A percentile compares a stretch with the other conserved stretches of the same genome.
Conservation (phyloP, 1,140 invertebrate species). For the Nasonia giraulti region DNA sequence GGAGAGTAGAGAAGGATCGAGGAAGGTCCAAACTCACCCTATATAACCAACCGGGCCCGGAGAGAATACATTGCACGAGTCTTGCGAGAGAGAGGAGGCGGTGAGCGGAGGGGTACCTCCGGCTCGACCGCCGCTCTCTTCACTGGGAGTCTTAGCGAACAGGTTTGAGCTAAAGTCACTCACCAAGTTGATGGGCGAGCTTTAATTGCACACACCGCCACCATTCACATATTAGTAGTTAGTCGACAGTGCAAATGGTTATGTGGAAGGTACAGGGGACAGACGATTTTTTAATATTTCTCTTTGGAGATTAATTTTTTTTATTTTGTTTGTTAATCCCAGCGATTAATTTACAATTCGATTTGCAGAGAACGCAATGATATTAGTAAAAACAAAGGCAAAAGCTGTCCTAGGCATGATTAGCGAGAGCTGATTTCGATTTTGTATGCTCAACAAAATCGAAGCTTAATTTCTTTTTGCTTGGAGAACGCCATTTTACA, state of each 20-base stretch:
- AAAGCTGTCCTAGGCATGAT: constrained; percentile 39
- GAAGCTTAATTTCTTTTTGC: not conserved
- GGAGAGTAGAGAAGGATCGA: constrained; percentile 24
- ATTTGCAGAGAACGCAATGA: constrained; percentile 32
- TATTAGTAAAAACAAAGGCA: constrained; percentile 27
- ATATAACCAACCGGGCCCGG: constrained; percentile 69
- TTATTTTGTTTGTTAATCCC: not conserved
- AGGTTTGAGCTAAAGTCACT: constrained; percentile 89
- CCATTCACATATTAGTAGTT: constrained; percentile 70
- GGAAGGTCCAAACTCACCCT: constrained; percentile 70
- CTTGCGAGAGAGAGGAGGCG: constrained; percentile 73
- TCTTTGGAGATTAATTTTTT: not conserved
- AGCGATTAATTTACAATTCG: not conserved
- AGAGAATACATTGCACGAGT: constrained; percentile 71
- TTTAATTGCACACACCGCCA: constrained; percentile 68
- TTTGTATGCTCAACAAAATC: constrained; percentile 14
- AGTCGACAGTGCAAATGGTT: constrained; percentile 59
- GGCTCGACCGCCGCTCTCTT: constrained; percentile 80
- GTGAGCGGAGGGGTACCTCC: constrained; percentile 72
- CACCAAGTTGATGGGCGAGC: constrained; percentile 92
- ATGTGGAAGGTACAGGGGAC: constrained; percentile 19
- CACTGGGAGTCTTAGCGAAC: constrained; percentile 90
- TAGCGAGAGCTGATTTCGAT: constrained; percentile 24
- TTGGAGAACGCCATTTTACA: not conserved
- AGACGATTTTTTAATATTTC: constrained; percentile 16